Percentiles rank a stretch among this genome's conserved stretches.
Evolutionary conservation across 2,888 invertebrate genomes (phyloP).

Genomic region (Agapostemon virescens): DNA sequence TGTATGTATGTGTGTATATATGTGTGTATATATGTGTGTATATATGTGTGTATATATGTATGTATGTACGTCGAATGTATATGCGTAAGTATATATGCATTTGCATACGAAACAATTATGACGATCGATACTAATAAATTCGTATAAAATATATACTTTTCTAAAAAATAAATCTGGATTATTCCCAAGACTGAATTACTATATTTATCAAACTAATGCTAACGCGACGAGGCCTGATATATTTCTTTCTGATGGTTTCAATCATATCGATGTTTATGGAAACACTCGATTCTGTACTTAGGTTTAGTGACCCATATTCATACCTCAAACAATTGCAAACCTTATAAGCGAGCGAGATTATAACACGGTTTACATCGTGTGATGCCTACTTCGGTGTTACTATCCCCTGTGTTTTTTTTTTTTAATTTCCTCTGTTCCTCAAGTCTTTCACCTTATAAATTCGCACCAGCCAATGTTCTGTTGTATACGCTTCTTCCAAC

Average conservation of each 20-base stretch:
- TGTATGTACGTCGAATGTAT: neutral
- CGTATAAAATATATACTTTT: conserved; percentile 25
- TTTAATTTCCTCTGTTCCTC: conserved; percentile 91
- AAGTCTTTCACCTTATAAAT: conserved; percentile 98
- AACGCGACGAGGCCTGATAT: conserved; percentile 29
- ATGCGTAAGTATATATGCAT: neutral
- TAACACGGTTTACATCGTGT: conserved; percentile 42
- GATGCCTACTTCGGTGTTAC: conserved; percentile 28
- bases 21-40: too few species aligned
- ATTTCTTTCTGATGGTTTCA: conserved; percentile 36
- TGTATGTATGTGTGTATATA: neutral
- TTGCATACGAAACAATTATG: neutral
- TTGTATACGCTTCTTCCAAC: conserved; percentile 99
- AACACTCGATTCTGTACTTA: conserved; percentile 44
- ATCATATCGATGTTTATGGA: conserved; percentile 24
- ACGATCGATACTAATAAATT: conserved; percentile 13
- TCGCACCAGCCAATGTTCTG: conserved; percentile 99
- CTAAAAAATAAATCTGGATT: conserved; percentile 11
- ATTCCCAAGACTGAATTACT: conserved; percentile 25
- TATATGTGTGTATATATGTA: neutral
- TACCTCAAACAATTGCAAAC: conserved; percentile 45
- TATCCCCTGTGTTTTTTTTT: conserved; percentile 72
- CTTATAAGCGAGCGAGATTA: conserved; percentile 48
- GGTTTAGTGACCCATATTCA: conserved; percentile 35
- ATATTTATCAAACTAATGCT: conserved; percentile 34